Evolutionary conservation across 2,888 invertebrate species (phyloP).

Genomic region (Drosophila kokeensis): DNA sequence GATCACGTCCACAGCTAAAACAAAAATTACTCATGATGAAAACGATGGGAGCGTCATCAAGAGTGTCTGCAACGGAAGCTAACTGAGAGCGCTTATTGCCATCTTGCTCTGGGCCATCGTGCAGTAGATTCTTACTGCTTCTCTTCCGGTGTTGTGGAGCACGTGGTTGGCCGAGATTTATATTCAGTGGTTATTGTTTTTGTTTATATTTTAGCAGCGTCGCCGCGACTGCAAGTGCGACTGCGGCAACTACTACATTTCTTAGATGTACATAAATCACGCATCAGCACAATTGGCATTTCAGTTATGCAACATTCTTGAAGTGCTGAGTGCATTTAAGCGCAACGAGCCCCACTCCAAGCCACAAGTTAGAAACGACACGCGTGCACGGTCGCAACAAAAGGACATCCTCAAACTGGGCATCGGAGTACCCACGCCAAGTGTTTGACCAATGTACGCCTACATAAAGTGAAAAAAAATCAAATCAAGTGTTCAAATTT

Average conservation of each 20-base stretch:
- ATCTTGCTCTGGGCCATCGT: constrained; percentile 39
- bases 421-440: constrained; percentile 1
- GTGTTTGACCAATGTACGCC: constrained; percentile 24
- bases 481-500: not conserved
- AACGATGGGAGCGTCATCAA: constrained; percentile 14
- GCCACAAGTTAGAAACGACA: constrained; percentile 41
- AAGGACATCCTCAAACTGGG: constrained; percentile 10
- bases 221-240: constrained; percentile 23
- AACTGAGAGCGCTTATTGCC: constrained; percentile 14
- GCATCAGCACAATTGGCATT: constrained; percentile 59
- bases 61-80: constrained; percentile 45
- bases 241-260: constrained; percentile 14
- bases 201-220: constrained; percentile 2
- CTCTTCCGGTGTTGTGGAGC: constrained; percentile 48
- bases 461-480: constrained; percentile 4
- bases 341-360: constrained; percentile 28
- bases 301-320: constrained; percentile 70
- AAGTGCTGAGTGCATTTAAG: constrained; percentile 53
- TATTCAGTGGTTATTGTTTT: not conserved
- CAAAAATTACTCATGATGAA: constrained; percentile 45
- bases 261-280: constrained; percentile 59
- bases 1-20: constrained; percentile 49
- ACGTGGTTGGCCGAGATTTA: constrained; percentile 41
- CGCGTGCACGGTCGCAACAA: constrained; percentile 37
- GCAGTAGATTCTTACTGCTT: constrained; percentile 1